A percentile compares a stretch with the other conserved stretches of the same genome.
Conservation (phyloP, 1,140 invertebrate genomes). For the Drosophila micromelanica region DNA sequence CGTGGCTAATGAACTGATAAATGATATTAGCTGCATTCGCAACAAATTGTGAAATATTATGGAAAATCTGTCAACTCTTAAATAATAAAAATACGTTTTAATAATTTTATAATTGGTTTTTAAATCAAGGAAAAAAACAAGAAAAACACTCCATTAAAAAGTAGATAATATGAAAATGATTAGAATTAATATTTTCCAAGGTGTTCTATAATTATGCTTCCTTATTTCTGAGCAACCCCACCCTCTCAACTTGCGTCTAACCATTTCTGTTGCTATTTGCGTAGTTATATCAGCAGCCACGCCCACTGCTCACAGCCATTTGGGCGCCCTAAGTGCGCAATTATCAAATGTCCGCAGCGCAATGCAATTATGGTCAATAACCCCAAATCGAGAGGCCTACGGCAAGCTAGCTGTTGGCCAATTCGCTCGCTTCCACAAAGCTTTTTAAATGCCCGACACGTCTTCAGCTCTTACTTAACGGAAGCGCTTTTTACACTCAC, state of each 20-base stretch:
- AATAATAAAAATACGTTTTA: too few relatives aligned
- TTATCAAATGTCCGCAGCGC: conserved; percentile 29
- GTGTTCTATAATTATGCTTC: too few relatives aligned
- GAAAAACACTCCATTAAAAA: too few relatives aligned
- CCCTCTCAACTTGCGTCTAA: not conserved
- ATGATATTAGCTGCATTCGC: too few relatives aligned
- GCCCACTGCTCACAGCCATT: not conserved
- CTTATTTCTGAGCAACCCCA: too few relatives aligned
- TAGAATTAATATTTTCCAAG: too few relatives aligned
- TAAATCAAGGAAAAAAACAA: too few relatives aligned
- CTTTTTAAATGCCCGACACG: conserved; percentile 50
- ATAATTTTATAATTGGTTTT: too few relatives aligned
- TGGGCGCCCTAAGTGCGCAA: conserved; percentile 31
- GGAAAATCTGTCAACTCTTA: too few relatives aligned
- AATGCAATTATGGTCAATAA: conserved; percentile 78
- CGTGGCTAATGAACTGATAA: too few relatives aligned
- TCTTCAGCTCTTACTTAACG: conserved; percentile 66
- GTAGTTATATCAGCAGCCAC: conserved; percentile 22
- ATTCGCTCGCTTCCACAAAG: conserved; percentile 45
- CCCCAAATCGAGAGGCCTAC: conserved; percentile 61
- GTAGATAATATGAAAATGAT: too few relatives aligned
- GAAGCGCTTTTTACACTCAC: conserved; percentile 41
- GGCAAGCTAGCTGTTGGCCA: conserved; percentile 44
- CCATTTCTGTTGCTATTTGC: conserved; percentile 19
- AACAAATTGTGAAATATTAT: too few relatives aligned